phyloP scores from a whole-genome alignment of 92 coral and sea anemone genomes.

The Parazoanthus atlanticus region DNA sequence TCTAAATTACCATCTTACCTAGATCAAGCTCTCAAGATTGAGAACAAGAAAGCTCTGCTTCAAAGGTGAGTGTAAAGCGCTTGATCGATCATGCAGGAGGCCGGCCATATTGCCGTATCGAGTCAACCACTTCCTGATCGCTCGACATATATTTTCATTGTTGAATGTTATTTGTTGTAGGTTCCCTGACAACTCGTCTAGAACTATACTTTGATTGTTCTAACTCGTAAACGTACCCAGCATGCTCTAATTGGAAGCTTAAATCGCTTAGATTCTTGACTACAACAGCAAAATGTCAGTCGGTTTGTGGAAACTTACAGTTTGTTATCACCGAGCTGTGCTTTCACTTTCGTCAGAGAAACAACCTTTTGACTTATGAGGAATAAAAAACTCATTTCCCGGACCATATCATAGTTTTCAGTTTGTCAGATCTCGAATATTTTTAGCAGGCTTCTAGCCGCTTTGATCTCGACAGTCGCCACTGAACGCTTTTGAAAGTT shows the following conservation, averaged over 20 bases:
- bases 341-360: background rate
- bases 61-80: slow-evolving; percentile 8
- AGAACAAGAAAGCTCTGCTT: background rate
- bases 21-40: slow-evolving; percentile 4
- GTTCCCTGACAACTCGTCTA: background rate
- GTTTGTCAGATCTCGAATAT: background rate
- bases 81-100: slow-evolving; percentile 22
- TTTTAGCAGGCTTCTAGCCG: background rate
- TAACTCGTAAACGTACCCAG: slow-evolving; percentile 13
- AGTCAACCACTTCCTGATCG: slow-evolving; percentile 45
- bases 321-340: background rate
- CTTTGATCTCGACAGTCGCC: slow-evolving; percentile 16
- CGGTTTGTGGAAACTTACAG: background rate
- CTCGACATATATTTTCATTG: background rate
- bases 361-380: background rate
- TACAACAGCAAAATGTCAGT: slow-evolving; percentile 13
- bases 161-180: background rate
- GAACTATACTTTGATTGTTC: background rate
- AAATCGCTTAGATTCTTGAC: background rate
- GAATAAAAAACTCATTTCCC: background rate
- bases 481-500: background rate
- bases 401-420: background rate
- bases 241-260: background rate
- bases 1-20: slow-evolving; percentile 16
- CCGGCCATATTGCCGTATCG: slow-evolving; percentile 45